phyloP scores from a whole-genome alignment of 2,113 vertebrate genomes.

The Cololabis saira region DNA sequence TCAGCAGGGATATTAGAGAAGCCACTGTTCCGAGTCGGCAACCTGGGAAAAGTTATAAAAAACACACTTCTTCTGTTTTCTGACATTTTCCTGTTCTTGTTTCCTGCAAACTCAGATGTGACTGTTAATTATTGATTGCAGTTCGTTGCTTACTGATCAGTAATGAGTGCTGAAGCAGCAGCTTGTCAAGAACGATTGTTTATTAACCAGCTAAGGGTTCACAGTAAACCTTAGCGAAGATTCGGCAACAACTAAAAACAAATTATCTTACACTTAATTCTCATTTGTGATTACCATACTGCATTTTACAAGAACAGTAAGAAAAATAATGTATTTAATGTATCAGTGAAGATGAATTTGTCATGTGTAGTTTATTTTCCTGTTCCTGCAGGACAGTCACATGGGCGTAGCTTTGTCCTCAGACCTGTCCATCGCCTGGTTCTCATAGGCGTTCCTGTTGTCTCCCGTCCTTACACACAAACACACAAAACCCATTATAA shows the following conservation, averaged over 20 bases:
- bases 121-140: not conserved
- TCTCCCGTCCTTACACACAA: constrained; percentile 61
- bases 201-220: constrained; percentile 30
- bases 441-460: constrained; percentile 30
- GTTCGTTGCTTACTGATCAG: not conserved
- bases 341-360: no score
- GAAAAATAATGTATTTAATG: no score
- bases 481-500: not conserved
- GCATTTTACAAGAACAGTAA: no score
- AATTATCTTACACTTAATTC: not conserved
- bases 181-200: constrained; percentile 23
- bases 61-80: not conserved
- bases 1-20: no score
- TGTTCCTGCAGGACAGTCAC: constrained; percentile 51
- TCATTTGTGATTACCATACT: no score
- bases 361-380: no score
- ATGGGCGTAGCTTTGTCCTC: constrained; percentile 64
- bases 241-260: not conserved
- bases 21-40: no score
- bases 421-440: constrained; percentile 13
- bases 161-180: constrained; percentile 10
- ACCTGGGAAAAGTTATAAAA: no score
- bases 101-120: not conserved
- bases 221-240: not conserved
- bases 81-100: not conserved